Percentiles rank a stretch among this genome's conserved stretches.
These are phyloP conservation scores for Tetragonula clypearis DNA, from an alignment of 1,140 invertebrate species.

Conservation along the genomic window DNA sequence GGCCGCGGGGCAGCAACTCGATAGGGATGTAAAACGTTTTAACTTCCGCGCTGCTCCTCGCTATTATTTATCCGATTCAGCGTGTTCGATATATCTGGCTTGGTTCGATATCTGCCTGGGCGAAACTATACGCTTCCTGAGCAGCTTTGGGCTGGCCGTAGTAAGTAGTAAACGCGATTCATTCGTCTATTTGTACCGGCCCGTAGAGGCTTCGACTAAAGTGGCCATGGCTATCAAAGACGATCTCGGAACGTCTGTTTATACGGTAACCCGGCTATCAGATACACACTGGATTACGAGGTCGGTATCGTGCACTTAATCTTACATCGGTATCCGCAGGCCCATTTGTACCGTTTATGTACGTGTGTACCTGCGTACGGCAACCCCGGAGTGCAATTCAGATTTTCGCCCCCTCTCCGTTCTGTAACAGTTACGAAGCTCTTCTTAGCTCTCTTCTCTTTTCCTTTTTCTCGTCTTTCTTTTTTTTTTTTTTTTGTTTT, in stretches of 20 bases:
- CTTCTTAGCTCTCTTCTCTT: too few relatives aligned
- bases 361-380: neutral
- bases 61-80: constrained; percentile 51
- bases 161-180: constrained; percentile 55
- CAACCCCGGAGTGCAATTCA: neutral
- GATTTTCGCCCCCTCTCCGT: neutral
- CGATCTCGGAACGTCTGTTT: constrained; percentile 65
- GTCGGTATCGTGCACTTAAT: constrained; percentile 64
- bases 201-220: constrained; percentile 42
- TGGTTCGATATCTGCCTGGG: constrained; percentile 12
- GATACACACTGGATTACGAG: constrained; percentile 67
- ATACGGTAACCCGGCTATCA: constrained; percentile 66
- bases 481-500: too few relatives aligned
- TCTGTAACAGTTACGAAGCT: neutral
- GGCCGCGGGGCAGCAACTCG: constrained; percentile 21
- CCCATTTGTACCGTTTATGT: constrained; percentile 56
- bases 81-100: constrained; percentile 28
- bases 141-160: constrained; percentile 38
- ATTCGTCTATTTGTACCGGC: constrained; percentile 61
- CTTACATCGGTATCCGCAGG: constrained; percentile 64
- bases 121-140: constrained; percentile 25
- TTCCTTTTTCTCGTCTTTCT: too few relatives aligned
- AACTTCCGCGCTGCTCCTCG: constrained; percentile 34
- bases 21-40: constrained; percentile 35
- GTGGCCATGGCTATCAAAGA: constrained; percentile 61